phyloP scores from a whole-genome alignment of 2,797 vertebrate genomes.

The Carduelis carduelis region DNA sequence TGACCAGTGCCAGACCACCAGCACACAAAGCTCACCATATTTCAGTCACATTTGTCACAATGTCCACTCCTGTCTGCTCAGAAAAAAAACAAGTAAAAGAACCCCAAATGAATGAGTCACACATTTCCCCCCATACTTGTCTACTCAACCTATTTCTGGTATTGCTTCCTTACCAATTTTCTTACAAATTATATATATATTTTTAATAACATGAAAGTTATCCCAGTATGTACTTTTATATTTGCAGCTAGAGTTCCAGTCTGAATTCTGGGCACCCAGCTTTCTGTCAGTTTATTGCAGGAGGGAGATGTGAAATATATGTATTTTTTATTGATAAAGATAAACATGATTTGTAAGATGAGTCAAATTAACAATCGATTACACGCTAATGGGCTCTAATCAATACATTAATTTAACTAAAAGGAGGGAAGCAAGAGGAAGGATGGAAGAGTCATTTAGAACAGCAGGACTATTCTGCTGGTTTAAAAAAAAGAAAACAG shows the following conservation, averaged over 20 bases:
- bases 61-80: neutral
- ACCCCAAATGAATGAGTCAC: neutral
- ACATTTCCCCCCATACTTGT: neutral
- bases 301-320: slow-evolving; percentile 39
- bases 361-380: slow-evolving; percentile 80
- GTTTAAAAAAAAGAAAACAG: neutral
- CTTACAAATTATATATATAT: neutral
- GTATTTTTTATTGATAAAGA: slow-evolving; percentile 61
- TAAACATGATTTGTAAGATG: slow-evolving; percentile 76
- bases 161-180: neutral
- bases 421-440: slow-evolving; percentile 17
- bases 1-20: neutral
- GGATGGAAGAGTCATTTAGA: slow-evolving; percentile 47
- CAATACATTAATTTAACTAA: slow-evolving; percentile 75
- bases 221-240: neutral
- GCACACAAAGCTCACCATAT: neutral
- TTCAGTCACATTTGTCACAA: neutral
- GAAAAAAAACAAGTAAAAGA: neutral
- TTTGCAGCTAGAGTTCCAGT: neutral
- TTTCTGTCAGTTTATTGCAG: slow-evolving; percentile 40
- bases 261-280: neutral
- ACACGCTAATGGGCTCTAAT: slow-evolving; percentile 73
- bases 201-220: neutral
- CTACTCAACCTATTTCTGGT: neutral
- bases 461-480: neutral